phyloP scores from a whole-genome alignment of 2,797 vertebrate species.

The Schizothorax lantsangensis region DNA sequence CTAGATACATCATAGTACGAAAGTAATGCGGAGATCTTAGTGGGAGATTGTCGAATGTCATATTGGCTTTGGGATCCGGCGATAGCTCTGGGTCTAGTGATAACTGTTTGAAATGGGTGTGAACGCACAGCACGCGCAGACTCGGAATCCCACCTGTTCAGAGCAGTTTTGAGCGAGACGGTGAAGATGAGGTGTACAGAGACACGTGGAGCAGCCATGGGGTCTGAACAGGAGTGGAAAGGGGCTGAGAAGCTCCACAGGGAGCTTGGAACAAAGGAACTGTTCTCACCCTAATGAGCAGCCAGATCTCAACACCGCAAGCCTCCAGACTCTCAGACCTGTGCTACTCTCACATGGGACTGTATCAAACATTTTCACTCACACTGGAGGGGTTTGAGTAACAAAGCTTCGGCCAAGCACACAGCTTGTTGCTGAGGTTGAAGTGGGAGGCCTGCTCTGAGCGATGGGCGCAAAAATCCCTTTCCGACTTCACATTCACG shows the following conservation, averaged over 20 bases:
- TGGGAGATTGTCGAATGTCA: conserved; percentile 30
- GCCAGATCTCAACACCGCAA: conserved; percentile 10
- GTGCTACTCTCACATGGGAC: conserved; percentile 10
- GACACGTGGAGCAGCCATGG: conserved; percentile 1
- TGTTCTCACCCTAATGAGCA: conserved; percentile 48
- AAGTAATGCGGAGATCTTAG: conserved; percentile 44
- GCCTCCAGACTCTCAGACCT: conserved; percentile 29
- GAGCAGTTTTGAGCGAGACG: neutral
- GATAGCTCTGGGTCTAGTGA: conserved; percentile 57
- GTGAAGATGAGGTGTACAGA: neutral
- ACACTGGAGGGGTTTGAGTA: neutral
- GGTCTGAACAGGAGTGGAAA: neutral
- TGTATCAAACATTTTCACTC: conserved; percentile 22
- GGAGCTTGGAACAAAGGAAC: conserved; percentile 26
- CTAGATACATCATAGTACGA: conserved; percentile 48
- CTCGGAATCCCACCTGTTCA: conserved; percentile 54
- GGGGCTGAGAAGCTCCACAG: conserved; percentile 26
- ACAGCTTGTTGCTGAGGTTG: conserved; percentile 21
- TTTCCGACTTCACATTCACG: conserved; percentile 31
- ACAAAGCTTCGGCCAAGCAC: neutral
- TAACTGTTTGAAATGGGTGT: conserved; percentile 61
- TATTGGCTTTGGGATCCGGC: conserved; percentile 54
- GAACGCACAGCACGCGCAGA: conserved; percentile 38
- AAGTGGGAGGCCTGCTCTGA: conserved; percentile 28
- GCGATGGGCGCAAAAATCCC: neutral